Conservation (phyloP, 2,888 invertebrate species). For the Cataglyphis cursor region DNA sequence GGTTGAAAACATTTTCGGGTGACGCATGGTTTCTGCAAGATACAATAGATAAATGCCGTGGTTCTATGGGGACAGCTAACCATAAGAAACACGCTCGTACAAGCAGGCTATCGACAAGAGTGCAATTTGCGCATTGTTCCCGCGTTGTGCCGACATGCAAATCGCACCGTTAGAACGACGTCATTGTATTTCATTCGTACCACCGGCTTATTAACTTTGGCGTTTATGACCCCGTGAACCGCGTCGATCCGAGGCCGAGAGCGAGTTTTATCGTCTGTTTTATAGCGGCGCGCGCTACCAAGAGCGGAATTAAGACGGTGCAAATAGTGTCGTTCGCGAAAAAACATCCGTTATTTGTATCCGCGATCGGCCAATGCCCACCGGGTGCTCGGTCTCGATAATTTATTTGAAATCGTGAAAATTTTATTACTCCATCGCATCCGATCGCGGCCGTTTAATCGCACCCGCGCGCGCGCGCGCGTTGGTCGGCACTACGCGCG, state of each 20-base stretch:
- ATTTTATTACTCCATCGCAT: slow-evolving; percentile 68
- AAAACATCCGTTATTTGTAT: slow-evolving; percentile 62
- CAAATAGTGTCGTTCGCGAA: slow-evolving; percentile 65
- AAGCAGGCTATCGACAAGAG: slow-evolving; percentile 12
- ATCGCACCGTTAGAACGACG: slow-evolving; percentile 22
- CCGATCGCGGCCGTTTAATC: slow-evolving; percentile 52
- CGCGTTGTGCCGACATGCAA: slow-evolving; percentile 44
- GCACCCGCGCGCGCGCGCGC: slow-evolving; percentile 11
- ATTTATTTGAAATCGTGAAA: slow-evolving; percentile 71
- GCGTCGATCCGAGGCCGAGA: slow-evolving; percentile 54
- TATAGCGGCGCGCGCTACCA: slow-evolving; percentile 66
- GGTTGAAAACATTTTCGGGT: not conserved
- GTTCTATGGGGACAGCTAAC: slow-evolving; percentile 1
- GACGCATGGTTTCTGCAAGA: not conserved
- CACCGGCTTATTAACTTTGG: slow-evolving; percentile 70
- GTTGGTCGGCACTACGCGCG: slow-evolving; percentile 21
- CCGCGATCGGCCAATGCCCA: not conserved
- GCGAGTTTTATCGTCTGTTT: slow-evolving; percentile 67
- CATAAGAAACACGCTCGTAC: not conserved
- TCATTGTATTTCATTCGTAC: slow-evolving; percentile 62
- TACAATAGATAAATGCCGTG: not conserved
- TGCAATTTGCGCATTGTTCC: slow-evolving; percentile 51
- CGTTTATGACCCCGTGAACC: slow-evolving; percentile 69
- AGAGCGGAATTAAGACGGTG: slow-evolving; percentile 65
- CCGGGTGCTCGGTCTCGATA: slow-evolving; percentile 51